Percentiles rank a stretch among this genome's conserved stretches.
Evolutionary conservation across 2,888 invertebrate genomes (phyloP).

Genomic region (Candidula unifasciata): DNA sequence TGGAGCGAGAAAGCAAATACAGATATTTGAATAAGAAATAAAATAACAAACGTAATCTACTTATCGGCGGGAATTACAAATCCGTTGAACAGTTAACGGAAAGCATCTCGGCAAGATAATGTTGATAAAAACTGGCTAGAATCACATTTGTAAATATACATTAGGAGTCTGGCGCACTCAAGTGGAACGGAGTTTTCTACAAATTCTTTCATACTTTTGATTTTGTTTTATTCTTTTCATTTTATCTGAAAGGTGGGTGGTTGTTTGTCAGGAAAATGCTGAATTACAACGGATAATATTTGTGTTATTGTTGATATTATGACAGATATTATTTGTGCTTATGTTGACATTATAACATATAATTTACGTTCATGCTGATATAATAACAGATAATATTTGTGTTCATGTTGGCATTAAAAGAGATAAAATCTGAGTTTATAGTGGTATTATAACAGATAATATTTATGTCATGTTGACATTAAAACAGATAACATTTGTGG

Average conservation of each 20-base stretch:
- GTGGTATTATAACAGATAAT: not conserved
- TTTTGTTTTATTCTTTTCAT: too few relatives aligned
- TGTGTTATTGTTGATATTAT: not conserved
- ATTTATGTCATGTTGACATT: not conserved
- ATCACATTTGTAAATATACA: slow-evolving; percentile 17
- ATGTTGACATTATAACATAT: not conserved
- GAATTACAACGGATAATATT: not conserved
- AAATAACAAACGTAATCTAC: too few relatives aligned
- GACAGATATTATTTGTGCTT: not conserved
- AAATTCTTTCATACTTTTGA: too few relatives aligned
- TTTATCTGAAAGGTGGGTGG: too few relatives aligned
- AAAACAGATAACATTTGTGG: not conserved
- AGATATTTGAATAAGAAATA: too few relatives aligned
- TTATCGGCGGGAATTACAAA: too few relatives aligned
- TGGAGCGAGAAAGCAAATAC: too few relatives aligned
- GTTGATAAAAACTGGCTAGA: not conserved
- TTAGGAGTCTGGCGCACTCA: not conserved
- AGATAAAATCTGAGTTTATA: not conserved
- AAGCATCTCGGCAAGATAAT: too few relatives aligned
- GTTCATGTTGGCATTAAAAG: not conserved
- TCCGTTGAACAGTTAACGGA: too few relatives aligned
- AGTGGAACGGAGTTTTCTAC: not conserved
- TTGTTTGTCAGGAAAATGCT: not conserved
- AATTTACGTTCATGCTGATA: too few relatives aligned
- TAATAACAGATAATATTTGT: not conserved